Base-by-base conservation (phyloP, 2,113 vertebrate genomes). In the Tetrax tetrax region DNA sequence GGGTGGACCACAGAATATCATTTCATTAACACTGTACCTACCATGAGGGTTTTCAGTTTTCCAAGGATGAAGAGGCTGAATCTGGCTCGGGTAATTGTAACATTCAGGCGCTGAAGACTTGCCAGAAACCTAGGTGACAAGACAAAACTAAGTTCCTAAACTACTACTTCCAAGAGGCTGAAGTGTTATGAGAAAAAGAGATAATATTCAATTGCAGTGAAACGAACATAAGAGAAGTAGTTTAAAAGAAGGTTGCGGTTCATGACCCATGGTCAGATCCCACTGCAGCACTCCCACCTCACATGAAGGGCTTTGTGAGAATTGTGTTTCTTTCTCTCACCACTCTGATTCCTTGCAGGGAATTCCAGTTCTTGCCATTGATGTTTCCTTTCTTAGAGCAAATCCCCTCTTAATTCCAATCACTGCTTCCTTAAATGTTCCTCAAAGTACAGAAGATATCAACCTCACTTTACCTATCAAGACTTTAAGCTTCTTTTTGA, bases 11-110 rank as follows among this genome's bases (percentile, higher is more conserved):
- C n/a, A 33, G 48, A 59, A 31, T 16, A 47, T n/a, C 10, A 2
- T 7, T 4, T 13, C 15, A 23, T 10, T 28, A 7, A 16, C 69
- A 5, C 35, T 37, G 61, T 28, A 98, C 98, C 33, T 95, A 99
- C 99, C 98, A 97, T 98, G 28, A 99, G 97, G 0, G 99, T 99
- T 69, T 97, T 92, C 82, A 99, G 82, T 37, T 98, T 98, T 51
- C 99, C 99, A 10, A 99, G 97, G 89, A 99, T 98, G 79, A 99
- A 99, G 56, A 99, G 98, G 94, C 98, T 99, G 82, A 91, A 99
- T 14, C 96, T 98, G 91, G 99, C 99, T 81, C 99, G 96, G 3
- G 99, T 99, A 20, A 99, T 98, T n/a, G 98, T 98, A 63, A 99
- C 99, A 0, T 99, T 99, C 96, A 99, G 78, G 11, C 99, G 98